Evolutionary conservation across 2,113 vertebrate genomes (phyloP), one percentile per base, ranked within the genome.

Genomic region (Columbina picui): DNA sequence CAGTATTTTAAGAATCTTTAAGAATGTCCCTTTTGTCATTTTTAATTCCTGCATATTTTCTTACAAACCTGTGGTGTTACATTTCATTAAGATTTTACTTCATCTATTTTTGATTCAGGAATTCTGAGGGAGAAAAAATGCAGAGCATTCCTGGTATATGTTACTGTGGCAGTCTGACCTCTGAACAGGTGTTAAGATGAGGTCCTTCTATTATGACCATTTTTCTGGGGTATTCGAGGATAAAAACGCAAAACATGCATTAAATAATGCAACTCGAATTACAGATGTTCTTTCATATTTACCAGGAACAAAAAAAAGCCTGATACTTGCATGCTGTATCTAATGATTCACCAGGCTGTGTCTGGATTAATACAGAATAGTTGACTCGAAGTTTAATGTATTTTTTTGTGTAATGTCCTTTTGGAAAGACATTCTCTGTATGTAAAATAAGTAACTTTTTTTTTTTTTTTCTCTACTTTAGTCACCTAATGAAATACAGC

Each of bases 321-420:
- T 89, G 9, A 7, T 87, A 12, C 1, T 82, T 2, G 1, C 5
- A 36, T 92, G 29, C 8, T 2, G 0, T 60, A 30, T 60, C 10
- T 65, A 29, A 53, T 38, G 32, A 38, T 76, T 79, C 41, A 49
- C 36, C 22, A 63, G 57, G 4, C 74, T 77, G 14, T 86, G 29
- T 69, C 50, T 90, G 36, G 50, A 14, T 70, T 88, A 53, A 57
- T 43, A 38, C 23, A 18, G 43, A 56, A 12, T 6, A 43, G 16
- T 15, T 68, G 19, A 47, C 59, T 93, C n/a, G 5, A 21, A 36
- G 9, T 70, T 83, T 19, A 36, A 43, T 59, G 22, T 21, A 2
- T 59, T 88, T 86, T 41, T 81, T 86, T 67, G 7, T 27, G 30
- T 68, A 29, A 49, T 36, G 14, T 50, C 14, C 15, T 52, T 50